Evolutionary conservation across 2,888 invertebrate genomes (phyloP).

Genomic region (Calameuta pallipes): DNA sequence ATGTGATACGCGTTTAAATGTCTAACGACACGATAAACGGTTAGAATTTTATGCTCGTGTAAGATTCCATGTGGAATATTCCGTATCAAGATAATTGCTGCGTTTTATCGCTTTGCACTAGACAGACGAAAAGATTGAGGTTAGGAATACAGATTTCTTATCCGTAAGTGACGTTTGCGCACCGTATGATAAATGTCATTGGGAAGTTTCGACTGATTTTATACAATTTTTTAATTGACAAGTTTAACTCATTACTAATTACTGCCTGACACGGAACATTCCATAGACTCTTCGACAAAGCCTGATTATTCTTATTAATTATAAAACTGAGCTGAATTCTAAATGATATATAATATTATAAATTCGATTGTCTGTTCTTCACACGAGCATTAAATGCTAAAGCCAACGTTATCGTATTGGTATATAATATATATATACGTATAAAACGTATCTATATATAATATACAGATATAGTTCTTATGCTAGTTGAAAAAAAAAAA

Average conservation of each 20-base stretch:
- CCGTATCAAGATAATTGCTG: not conserved
- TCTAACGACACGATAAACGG: conserved; percentile 15
- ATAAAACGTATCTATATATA: too few relatives aligned
- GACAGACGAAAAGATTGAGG: not conserved
- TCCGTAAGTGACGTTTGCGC: not conserved
- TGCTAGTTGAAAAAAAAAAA: conserved; percentile 28
- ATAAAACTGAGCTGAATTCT: not conserved
- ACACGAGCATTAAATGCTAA: not conserved
- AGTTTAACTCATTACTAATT: not conserved
- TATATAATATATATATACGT: not conserved
- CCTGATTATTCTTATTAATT: not conserved
- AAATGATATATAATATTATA: not conserved
- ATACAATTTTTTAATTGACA: not conserved
- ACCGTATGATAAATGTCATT: not conserved
- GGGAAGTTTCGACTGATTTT: not conserved
- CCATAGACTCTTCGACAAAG: not conserved
- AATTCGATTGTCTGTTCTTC: not conserved
- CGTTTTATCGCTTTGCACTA: not conserved
- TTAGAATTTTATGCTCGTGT: conserved; percentile 15
- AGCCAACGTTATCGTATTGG: not conserved
- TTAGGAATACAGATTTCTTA: not conserved
- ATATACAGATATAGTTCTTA: not conserved
- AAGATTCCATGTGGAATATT: not conserved
- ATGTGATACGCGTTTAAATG: conserved; percentile 58
- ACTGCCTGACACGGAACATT: not conserved